phyloP scores from a whole-genome alignment of 1,140 invertebrate species.

The Choristoneura fumiferana region DNA sequence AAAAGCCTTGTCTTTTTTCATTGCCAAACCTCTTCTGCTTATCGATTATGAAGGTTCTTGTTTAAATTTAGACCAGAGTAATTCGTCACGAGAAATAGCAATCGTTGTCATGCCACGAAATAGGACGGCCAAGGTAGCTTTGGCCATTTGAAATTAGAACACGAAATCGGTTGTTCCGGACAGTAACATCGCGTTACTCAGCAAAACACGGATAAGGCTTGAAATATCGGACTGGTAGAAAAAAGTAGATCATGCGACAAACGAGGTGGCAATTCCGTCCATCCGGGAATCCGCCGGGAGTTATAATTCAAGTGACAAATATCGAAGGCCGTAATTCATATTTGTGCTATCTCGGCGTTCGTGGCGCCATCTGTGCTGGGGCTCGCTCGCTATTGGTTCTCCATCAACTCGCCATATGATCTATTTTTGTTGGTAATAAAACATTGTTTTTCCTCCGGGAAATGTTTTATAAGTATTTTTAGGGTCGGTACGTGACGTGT shows the following conservation, averaged over 20 bases:
- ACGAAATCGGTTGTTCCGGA: conserved; percentile 19
- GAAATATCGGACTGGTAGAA: conserved; percentile 26
- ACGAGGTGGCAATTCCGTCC: conserved; percentile 56
- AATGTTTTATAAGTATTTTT: conserved; percentile 75
- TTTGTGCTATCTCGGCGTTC: conserved; percentile 73
- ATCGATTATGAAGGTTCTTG: no score
- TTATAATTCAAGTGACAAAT: conserved; percentile 79
- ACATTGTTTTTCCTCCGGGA: conserved; percentile 69
- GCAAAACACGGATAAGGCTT: conserved; percentile 8
- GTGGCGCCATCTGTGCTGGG: conserved; percentile 74
- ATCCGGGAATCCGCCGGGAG: conserved; percentile 62
- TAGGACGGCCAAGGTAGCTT: neutral
- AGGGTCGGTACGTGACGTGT: conserved; percentile 62
- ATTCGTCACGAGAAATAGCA: neutral
- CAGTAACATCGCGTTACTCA: conserved; percentile 19
- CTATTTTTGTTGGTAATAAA: conserved; percentile 76
- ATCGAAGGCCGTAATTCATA: conserved; percentile 78
- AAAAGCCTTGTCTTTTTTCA: no score
- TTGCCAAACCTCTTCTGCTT: no score
- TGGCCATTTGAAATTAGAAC: conserved; percentile 23
- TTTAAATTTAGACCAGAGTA: no score
- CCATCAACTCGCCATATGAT: conserved; percentile 71
- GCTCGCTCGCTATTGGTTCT: conserved; percentile 69
- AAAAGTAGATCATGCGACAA: conserved; percentile 66
- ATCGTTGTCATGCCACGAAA: neutral